These are phyloP conservation scores for Trachelus tabidus DNA, from an alignment of 2,888 invertebrate genomes.

Conservation along the genomic window DNA sequence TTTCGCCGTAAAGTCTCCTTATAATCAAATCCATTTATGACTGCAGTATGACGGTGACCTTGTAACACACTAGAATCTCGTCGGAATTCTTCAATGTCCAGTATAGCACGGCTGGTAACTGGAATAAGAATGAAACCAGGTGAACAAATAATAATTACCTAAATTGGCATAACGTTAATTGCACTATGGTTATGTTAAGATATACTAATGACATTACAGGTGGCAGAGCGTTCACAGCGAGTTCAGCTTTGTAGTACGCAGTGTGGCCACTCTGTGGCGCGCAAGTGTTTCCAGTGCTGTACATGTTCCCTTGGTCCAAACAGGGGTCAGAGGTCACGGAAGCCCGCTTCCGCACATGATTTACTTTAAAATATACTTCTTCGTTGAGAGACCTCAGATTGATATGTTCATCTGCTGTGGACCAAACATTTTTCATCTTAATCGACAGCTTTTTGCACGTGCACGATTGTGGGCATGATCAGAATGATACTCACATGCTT, in stretches of 20 bases:
- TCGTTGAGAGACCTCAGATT: background rate
- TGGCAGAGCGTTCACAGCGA: conserved; percentile 2
- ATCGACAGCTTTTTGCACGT: background rate
- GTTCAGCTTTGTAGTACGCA: background rate
- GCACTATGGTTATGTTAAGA: background rate
- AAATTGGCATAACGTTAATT: background rate
- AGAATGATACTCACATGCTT: background rate
- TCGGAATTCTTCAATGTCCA: conserved; percentile 2
- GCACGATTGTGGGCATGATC: background rate
- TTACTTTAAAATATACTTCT: conserved; percentile 10
- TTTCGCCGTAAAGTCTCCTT: background rate
- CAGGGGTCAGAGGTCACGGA: conserved; percentile 12
- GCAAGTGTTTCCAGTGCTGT: background rate
- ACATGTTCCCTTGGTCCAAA: background rate
- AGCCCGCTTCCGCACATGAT: background rate
- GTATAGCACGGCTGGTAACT: conserved; percentile 9
- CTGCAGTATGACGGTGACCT: background rate
- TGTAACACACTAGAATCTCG: conserved; percentile 10
- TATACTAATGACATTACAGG: conserved; percentile 1
- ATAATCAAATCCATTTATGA: background rate
- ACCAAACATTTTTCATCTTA: background rate
- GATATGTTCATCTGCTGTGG: background rate
- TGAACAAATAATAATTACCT: background rate
- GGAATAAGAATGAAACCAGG: background rate
- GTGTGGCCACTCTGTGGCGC: background rate